These are phyloP conservation scores for Rhinogobius similis DNA, from an alignment of 2,113 vertebrate genomes.

Conservation along the genomic window DNA sequence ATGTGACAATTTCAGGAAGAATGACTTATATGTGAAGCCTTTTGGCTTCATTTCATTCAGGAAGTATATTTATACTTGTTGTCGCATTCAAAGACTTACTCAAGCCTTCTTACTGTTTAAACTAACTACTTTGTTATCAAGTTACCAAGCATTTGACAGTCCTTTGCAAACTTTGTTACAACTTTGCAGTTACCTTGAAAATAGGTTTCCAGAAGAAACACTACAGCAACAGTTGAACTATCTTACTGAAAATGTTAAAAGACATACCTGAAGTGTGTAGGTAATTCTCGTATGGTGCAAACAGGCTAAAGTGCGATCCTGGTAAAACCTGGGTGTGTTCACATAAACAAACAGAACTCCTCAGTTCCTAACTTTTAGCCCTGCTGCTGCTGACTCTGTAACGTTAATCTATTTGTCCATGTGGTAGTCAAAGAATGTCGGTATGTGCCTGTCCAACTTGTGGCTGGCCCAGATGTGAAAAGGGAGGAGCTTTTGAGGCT, in stretches of 20 bases:
- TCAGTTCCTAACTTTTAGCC: neutral
- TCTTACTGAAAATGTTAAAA: neutral
- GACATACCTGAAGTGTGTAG: conserved; percentile 30
- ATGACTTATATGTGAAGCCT: neutral
- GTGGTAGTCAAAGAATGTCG: conserved; percentile 7
- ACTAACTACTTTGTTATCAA: neutral
- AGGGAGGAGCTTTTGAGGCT: conserved; percentile 41
- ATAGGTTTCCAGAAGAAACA: neutral
- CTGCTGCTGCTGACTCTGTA: neutral
- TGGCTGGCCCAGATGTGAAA: conserved; percentile 32
- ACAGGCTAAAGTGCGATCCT: conserved; percentile 9
- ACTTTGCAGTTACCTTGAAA: neutral
- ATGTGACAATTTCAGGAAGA: conserved; percentile 10
- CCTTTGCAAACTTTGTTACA: neutral
- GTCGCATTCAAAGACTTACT: neutral
- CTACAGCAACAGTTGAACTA: neutral
- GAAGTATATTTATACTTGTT: conserved; percentile 22
- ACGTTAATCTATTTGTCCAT: conserved; percentile 2
- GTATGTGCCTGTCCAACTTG: conserved; percentile 4
- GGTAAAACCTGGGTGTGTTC: conserved; percentile 25
- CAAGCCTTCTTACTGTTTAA: neutral
- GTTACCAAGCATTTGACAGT: conserved; percentile 11
- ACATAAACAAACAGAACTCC: conserved; percentile 30
- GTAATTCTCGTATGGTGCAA: conserved; percentile 13
- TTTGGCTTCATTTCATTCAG: conserved; percentile 15